phyloP scores from a whole-genome alignment of 2,113 vertebrate genomes.

The Brevimyrus niger region DNA sequence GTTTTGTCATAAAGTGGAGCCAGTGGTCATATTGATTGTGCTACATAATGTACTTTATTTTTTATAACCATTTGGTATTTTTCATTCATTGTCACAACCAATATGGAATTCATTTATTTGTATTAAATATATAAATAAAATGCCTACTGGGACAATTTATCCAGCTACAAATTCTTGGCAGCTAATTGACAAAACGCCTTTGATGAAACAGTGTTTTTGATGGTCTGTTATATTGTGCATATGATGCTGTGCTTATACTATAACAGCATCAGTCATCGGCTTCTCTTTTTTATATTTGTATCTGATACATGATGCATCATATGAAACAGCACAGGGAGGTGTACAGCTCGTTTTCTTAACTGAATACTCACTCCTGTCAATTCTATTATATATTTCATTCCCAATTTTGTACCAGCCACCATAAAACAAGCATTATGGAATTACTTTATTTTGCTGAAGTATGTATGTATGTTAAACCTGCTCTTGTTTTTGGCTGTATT shows the following conservation, averaged over 20 bases:
- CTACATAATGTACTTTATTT: conserved; percentile 41
- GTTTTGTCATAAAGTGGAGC: conserved; percentile 46
- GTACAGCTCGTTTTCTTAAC: neutral
- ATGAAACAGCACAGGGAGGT: neutral
- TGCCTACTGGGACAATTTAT: conserved; percentile 35
- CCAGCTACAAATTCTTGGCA: conserved; percentile 42
- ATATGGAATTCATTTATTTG: conserved; percentile 48
- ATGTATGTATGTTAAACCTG: neutral
- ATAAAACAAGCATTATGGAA: neutral
- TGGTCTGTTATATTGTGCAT: conserved; percentile 13
- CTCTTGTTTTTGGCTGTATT: neutral
- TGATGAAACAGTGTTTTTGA: neutral
- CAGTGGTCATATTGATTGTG: conserved; percentile 50
- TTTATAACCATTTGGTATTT: conserved; percentile 9
- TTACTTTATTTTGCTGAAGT: conserved; percentile 10
- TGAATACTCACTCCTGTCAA: neutral
- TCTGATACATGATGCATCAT: neutral
- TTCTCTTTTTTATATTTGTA: neutral
- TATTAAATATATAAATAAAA: conserved; percentile 46
- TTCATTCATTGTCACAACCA: conserved; percentile 23
- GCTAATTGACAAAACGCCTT: conserved; percentile 49
- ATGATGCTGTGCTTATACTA: conserved; percentile 6
- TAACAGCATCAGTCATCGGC: conserved; percentile 10
- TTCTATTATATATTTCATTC: neutral
- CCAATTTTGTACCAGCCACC: neutral